Conservation (phyloP, 1,140 invertebrate species). For the Magallana angulata region DNA sequence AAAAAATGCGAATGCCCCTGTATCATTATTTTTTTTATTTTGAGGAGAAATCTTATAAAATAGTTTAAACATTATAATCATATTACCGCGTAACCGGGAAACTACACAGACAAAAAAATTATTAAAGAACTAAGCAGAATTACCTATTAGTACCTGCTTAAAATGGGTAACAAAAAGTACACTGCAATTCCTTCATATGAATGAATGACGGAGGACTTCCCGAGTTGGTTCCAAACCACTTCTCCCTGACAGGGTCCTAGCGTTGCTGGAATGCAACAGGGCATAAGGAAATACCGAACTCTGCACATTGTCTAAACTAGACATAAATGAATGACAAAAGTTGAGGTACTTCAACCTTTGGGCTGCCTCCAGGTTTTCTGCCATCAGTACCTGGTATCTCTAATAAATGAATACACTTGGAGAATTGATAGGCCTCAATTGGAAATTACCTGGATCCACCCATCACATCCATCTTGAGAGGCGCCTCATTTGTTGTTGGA, state of each 20-base stretch:
- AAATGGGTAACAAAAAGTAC: background rate
- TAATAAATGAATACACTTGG: background rate
- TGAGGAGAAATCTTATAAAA: background rate
- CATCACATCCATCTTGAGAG: background rate
- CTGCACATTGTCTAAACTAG: background rate
- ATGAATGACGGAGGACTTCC: background rate
- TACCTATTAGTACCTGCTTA: background rate
- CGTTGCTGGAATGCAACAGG: background rate
- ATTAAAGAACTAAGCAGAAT: background rate
- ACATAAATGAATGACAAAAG: slow-evolving; percentile 1
- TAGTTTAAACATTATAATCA: background rate
- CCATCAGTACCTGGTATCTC: slow-evolving; percentile 23
- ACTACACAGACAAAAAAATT: background rate
- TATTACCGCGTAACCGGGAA: slow-evolving; percentile 11
- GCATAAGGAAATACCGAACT: background rate
- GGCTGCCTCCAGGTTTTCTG: background rate
- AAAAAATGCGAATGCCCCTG: background rate
- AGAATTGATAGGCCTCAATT: background rate
- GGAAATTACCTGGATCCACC: background rate
- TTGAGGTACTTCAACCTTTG: background rate
- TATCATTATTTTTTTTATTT: background rate
- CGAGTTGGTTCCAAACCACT: no score
- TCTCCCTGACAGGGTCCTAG: background rate
- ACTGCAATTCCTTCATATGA: background rate
- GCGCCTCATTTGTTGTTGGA: background rate